Percentiles rank a stretch among this genome's conserved stretches.
Conservation (phyloP, 2,797 vertebrate species). For the Linurgus olivaceus region DNA sequence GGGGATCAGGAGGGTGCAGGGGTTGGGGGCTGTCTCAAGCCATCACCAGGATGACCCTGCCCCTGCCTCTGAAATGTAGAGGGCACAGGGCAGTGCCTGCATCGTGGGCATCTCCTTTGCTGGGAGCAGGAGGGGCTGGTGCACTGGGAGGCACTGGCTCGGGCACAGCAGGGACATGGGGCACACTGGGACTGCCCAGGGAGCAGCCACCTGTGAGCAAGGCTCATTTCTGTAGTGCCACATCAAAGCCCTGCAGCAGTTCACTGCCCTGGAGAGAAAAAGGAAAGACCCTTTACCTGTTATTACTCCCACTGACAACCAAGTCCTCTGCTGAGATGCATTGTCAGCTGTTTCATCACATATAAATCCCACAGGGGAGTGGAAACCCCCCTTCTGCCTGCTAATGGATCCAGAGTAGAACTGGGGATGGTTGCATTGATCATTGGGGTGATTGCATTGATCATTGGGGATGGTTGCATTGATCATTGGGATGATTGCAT, state of each 20-base stretch:
- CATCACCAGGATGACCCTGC: not conserved
- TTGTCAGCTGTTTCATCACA: not conserved
- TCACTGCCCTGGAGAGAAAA: not conserved
- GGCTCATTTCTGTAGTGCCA: not conserved
- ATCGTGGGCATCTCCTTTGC: not conserved
- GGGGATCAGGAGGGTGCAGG: not conserved
- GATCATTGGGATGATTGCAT: not conserved
- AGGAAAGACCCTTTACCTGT: not conserved
- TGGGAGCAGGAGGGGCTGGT: not conserved
- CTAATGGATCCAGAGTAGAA: not conserved
- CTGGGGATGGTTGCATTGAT: not conserved
- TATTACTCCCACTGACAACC: not conserved
- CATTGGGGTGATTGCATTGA: not conserved
- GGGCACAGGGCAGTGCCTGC: not conserved
- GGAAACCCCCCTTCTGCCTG: not conserved
- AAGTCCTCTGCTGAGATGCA: not conserved
- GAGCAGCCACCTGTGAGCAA: not conserved
- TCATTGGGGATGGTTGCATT: not conserved
- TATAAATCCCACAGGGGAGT: not conserved
- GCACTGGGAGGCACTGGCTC: not conserved
- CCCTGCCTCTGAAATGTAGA: fast-evolving
- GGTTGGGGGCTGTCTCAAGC: not conserved
- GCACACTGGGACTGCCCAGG: not conserved
- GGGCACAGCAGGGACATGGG: fast-evolving
- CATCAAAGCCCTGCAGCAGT: not conserved